phyloP scores from a whole-genome alignment of 2,888 invertebrate genomes.

The Pachymerium ferrugineum region DNA sequence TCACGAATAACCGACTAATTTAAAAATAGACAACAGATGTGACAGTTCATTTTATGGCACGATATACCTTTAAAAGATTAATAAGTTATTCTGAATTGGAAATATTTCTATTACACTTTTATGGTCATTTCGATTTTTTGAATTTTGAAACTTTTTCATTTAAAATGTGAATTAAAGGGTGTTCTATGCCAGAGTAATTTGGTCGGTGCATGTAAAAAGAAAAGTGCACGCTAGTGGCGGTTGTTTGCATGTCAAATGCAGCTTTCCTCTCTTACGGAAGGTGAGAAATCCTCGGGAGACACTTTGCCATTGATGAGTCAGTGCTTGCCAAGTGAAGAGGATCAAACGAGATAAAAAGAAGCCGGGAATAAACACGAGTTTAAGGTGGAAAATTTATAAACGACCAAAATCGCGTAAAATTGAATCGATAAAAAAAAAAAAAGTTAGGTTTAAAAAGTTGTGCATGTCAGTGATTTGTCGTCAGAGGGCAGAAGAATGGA shows the following conservation, averaged over 20 bases:
- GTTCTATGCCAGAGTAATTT: background rate
- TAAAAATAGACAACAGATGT: too few relatives aligned
- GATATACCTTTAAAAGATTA: too few relatives aligned
- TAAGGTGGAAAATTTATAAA: background rate
- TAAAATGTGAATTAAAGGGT: background rate
- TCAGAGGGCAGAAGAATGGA: background rate
- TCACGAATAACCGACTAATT: too few relatives aligned
- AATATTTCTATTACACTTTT: too few relatives aligned
- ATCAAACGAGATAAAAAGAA: background rate
- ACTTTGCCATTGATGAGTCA: conserved; percentile 14
- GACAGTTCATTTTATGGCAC: too few relatives aligned
- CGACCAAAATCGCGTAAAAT: background rate
- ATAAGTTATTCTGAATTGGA: too few relatives aligned
- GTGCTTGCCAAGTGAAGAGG: background rate
- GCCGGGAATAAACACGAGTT: background rate
- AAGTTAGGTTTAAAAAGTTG: too few relatives aligned
- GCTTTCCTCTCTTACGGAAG: background rate
- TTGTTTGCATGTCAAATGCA: conserved; percentile 5
- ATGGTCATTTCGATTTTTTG: too few relatives aligned
- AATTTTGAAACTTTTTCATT: background rate
- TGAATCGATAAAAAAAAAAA: background rate
- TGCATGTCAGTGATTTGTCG: background rate
- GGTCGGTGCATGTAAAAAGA: background rate
- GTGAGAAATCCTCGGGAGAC: background rate
- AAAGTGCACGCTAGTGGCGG: background rate